Evolutionary conservation across 2,888 invertebrate species (phyloP), one percentile per base, ranked within the genome.

Genomic region (Sussaba pulchella): DNA sequence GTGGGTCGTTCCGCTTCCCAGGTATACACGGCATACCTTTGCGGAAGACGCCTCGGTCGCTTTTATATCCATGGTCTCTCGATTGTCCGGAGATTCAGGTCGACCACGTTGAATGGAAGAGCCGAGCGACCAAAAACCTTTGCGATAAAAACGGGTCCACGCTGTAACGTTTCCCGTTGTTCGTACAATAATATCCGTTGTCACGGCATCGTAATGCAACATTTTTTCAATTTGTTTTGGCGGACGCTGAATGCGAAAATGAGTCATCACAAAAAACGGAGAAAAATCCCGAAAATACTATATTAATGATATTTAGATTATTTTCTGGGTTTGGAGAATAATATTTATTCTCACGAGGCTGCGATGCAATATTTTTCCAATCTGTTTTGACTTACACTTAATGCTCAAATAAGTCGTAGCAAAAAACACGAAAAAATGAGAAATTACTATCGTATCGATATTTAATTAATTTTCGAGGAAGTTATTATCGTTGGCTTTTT

Each of bases 41-140:
- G 64, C 47, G 64, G 64, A 47, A 64, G 64, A 64, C 14, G 47
- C 31, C 64, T 21, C 61, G 14, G 19, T 21, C 39, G 19, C 39
- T 19, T 61, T 10, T 26, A 9, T 17, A 14, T 43, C 43, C 63
- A 21, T n/a, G 61, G 61, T 64, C 17, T 31, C 31, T 64, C 47
- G 47, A 64, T 43, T 47, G 47, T 31, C 64, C 10, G 26, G 26
- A 31, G 64, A 45, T 64, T 64, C 41, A 64, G 45, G 45, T 26
- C 43, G 31, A 66, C 14, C 17, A 6, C 31, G 36, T 47, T 66
- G 12, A 66, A 50, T 47, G 41, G 19, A 39, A 9, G 41, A 59
- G 12, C 21, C 10, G 39, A 19, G 17, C 9, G 14, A 31, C 17
- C 17, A 17, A 8, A 31, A 36, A 31, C 3, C 14, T 41, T n/a